Conservation (phyloP, 1,140 invertebrate genomes). For the Cryptotermes secundus region DNA sequence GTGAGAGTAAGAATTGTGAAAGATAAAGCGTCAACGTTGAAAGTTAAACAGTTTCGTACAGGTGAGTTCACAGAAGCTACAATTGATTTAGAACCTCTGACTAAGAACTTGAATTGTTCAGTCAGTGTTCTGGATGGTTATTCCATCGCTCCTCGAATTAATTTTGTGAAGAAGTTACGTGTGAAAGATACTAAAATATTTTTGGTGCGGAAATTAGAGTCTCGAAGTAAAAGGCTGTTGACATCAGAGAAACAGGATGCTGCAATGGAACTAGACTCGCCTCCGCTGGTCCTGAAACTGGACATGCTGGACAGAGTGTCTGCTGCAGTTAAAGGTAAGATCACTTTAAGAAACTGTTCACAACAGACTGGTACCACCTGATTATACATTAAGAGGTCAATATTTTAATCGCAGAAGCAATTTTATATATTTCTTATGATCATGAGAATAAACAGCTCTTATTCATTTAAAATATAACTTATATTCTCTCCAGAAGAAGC, state of each 20-base stretch:
- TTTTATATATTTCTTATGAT: too few relatives aligned
- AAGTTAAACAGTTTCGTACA: background rate
- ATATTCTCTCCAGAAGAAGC: too few relatives aligned
- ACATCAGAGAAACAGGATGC: background rate
- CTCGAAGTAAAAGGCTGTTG: background rate
- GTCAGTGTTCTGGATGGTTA: background rate
- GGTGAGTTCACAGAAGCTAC: background rate
- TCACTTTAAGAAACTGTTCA: too few relatives aligned
- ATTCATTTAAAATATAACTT: too few relatives aligned
- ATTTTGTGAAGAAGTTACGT: background rate
- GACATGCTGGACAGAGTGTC: background rate
- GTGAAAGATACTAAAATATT: constrained; percentile 5
- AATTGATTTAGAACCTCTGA: background rate
- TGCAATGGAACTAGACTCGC: background rate
- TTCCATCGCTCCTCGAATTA: background rate
- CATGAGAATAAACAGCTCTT: too few relatives aligned
- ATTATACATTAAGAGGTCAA: too few relatives aligned
- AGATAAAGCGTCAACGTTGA: background rate
- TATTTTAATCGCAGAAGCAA: too few relatives aligned
- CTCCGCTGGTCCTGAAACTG: background rate
- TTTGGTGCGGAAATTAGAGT: background rate
- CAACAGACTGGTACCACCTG: too few relatives aligned
- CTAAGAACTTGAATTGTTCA: background rate
- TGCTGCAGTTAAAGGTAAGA: constrained; percentile 18
- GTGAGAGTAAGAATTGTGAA: background rate